Conservation (phyloP, 2,888 invertebrate species). For the Chloroclystis v-ata region DNA sequence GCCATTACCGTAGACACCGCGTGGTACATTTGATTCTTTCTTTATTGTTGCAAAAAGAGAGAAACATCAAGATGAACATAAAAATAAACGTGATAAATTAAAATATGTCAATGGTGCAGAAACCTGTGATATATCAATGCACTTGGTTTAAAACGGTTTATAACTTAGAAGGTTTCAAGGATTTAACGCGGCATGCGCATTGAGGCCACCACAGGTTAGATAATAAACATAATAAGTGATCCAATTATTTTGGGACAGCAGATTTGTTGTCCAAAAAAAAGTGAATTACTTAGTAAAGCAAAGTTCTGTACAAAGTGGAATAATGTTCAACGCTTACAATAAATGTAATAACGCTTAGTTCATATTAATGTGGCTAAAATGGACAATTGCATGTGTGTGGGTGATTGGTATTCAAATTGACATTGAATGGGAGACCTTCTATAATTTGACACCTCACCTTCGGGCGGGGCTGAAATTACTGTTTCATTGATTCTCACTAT, state of each 20-base stretch:
- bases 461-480: too few relatives aligned
- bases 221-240: slow-evolving; percentile 35
- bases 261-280: slow-evolving; percentile 7
- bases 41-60: slow-evolving; percentile 81
- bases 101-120: slow-evolving; percentile 37
- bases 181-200: slow-evolving; percentile 26
- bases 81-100: slow-evolving; percentile 48
- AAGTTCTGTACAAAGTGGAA: slow-evolving; percentile 16
- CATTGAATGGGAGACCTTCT: too few relatives aligned
- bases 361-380: not conserved
- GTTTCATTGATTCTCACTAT: too few relatives aligned
- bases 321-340: not conserved
- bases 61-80: slow-evolving; percentile 75
- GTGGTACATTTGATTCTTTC: slow-evolving; percentile 96
- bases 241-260: slow-evolving; percentile 26
- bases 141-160: slow-evolving; percentile 22
- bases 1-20: slow-evolving; percentile 96
- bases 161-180: slow-evolving; percentile 25
- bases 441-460: too few relatives aligned
- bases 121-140: slow-evolving; percentile 44
- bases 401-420: not conserved
- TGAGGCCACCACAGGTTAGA: slow-evolving; percentile 47
- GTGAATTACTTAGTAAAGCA: slow-evolving; percentile 19
- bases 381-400: not conserved
- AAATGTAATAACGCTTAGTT: slow-evolving; percentile 1